Evolutionary conservation across 2,888 invertebrate species (phyloP).

Genomic region (Ophonus ardosiacus): DNA sequence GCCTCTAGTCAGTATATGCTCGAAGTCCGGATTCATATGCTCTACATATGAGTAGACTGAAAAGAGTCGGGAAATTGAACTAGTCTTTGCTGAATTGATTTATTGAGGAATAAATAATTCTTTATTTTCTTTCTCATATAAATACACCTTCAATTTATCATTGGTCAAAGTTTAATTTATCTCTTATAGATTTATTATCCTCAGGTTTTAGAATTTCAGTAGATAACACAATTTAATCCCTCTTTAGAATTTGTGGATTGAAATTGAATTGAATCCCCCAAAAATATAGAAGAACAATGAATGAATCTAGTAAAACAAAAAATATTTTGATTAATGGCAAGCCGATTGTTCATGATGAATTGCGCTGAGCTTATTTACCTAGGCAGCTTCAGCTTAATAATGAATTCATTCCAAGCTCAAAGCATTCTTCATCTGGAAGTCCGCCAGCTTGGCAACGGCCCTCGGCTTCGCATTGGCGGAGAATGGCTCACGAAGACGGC

Average conservation of each 20-base stretch:
- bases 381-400: conserved; percentile 26
- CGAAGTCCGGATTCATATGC: too few species aligned
- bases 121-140: too few species aligned
- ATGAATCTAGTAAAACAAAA: not conserved
- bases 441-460: conserved; percentile 1
- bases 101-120: too few species aligned
- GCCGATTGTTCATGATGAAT: conserved; percentile 6
- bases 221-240: not conserved
- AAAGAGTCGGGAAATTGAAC: too few species aligned
- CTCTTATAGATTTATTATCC: too few species aligned
- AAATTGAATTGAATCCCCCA: not conserved
- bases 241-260: not conserved
- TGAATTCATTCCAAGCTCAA: conserved; percentile 16
- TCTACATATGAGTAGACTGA: too few species aligned
- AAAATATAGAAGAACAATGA: not conserved
- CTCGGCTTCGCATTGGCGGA: not conserved
- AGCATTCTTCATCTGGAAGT: conserved; percentile 45
- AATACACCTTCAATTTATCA: too few species aligned
- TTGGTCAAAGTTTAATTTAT: too few species aligned
- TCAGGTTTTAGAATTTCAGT: not conserved
- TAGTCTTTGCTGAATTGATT: too few species aligned
- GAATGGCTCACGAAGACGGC: conserved; percentile 21
- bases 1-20: too few species aligned
- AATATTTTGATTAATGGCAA: not conserved
- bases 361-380: conserved; percentile 22